These are phyloP conservation scores for Conger conger DNA, from an alignment of 2,113 vertebrate genomes.

Conservation along the genomic window DNA sequence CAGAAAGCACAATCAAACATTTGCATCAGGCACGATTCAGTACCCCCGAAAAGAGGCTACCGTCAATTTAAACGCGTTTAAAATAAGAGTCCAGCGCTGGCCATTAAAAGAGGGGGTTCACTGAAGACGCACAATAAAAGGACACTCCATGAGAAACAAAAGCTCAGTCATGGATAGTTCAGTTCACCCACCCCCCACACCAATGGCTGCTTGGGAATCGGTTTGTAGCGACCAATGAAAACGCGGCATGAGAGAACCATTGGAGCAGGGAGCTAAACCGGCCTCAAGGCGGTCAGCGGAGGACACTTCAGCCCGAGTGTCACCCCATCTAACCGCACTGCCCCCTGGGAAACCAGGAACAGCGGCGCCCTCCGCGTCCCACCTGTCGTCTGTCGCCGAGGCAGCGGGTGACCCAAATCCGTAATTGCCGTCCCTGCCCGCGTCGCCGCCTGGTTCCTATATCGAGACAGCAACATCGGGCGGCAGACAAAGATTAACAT, in stretches of 20 bases:
- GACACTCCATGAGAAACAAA: not conserved
- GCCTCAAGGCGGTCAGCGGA: no score
- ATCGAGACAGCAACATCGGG: not conserved
- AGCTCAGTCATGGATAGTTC: no score
- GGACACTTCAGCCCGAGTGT: no score
- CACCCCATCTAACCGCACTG: no score
- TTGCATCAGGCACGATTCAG: not conserved
- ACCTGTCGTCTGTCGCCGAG: not conserved
- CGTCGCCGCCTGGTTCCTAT: not conserved
- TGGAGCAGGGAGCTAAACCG: no score
- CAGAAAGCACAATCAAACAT: not conserved
- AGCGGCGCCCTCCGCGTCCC: not conserved
- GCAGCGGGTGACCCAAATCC: constrained; percentile 18
- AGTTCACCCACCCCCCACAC: no score
- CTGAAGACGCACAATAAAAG: not conserved
- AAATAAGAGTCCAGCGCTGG: no score
- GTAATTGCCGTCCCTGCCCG: not conserved
- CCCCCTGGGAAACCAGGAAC: not conserved
- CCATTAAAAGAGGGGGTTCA: not conserved
- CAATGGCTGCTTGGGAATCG: no score
- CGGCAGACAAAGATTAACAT: not conserved
- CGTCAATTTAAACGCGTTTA: no score
- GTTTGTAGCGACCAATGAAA: no score
- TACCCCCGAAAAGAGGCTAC: not conserved
- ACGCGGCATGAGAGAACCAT: no score